Percentiles rank a stretch among this genome's conserved stretches.
These are phyloP conservation scores for Phania funesta DNA, from an alignment of 2,888 invertebrate species.

Conservation along the genomic window DNA sequence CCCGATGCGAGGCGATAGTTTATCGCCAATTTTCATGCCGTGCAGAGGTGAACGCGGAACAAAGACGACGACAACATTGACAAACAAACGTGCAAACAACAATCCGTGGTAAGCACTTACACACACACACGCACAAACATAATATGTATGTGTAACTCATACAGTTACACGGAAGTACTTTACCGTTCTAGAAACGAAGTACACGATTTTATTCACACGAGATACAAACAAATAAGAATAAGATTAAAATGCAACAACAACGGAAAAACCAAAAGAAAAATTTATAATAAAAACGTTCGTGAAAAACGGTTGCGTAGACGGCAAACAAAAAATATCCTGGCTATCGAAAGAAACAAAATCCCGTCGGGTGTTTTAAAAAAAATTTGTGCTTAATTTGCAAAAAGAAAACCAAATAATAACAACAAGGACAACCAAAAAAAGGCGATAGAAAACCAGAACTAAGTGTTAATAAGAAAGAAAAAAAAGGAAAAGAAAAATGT, in stretches of 20 bases:
- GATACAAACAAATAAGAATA: constrained; percentile 53
- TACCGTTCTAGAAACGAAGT: constrained; percentile 52
- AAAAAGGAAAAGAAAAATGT: neutral
- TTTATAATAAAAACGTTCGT: constrained; percentile 69
- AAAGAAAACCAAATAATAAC: constrained; percentile 21
- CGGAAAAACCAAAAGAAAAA: constrained; percentile 55
- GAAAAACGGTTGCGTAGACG: constrained; percentile 66
- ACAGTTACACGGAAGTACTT: constrained; percentile 13
- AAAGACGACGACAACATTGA: constrained; percentile 71
- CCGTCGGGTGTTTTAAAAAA: constrained; percentile 53
- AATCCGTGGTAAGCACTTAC: constrained; percentile 29
- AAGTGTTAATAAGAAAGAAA: neutral
- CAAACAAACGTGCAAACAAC: constrained; percentile 52
- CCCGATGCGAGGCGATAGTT: constrained; percentile 81
- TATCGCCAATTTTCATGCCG: constrained; percentile 81
- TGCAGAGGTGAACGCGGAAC: constrained; percentile 80
- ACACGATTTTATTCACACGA: constrained; percentile 66
- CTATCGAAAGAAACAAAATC: constrained; percentile 48
- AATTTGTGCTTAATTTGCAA: constrained; percentile 19
- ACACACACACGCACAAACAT: neutral
- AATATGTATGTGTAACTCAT: neutral
- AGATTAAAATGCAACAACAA: constrained; percentile 64
- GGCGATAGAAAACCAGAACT: neutral
- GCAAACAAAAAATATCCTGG: constrained; percentile 60
- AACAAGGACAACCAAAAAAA: neutral